Percentiles rank a stretch among this genome's conserved stretches.
These are phyloP conservation scores for Osmoderma eremita DNA, from an alignment of 2,888 invertebrate genomes.

Conservation along the genomic window DNA sequence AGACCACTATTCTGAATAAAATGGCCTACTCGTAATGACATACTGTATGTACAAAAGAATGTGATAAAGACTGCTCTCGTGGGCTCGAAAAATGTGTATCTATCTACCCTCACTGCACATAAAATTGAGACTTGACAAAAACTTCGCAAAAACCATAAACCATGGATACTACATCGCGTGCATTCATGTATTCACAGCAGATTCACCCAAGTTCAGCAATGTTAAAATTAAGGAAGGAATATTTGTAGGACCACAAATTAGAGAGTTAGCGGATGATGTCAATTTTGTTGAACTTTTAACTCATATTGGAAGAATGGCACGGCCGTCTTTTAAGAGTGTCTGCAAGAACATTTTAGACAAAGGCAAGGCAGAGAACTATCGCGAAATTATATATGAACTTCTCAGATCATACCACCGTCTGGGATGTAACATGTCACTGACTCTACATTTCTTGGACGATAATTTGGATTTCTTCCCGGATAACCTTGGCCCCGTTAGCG, in stretches of 20 bases:
- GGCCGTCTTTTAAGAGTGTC: neutral
- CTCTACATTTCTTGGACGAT: neutral
- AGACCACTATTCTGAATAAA: constrained; percentile 9
- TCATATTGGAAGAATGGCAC: neutral
- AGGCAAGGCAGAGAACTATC: neutral
- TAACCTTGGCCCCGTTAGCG: too few relatives aligned
- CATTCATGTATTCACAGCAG: too few relatives aligned
- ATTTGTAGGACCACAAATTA: too few relatives aligned
- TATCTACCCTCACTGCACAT: too few relatives aligned
- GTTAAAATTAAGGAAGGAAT: too few relatives aligned
- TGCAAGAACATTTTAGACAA: neutral
- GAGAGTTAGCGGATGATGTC: too few relatives aligned
- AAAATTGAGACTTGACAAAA: too few relatives aligned
- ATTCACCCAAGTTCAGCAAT: too few relatives aligned
- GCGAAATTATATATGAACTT: neutral
- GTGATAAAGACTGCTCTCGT: neutral
- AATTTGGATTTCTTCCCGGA: too few relatives aligned
- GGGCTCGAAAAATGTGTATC: neutral
- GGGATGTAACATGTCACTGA: constrained; percentile 5
- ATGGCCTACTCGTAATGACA: neutral
- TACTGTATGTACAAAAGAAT: neutral
- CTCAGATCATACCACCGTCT: neutral
- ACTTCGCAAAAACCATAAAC: neutral
- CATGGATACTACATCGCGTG: neutral
- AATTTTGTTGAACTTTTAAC: too few relatives aligned